Evolutionary conservation across 1,140 invertebrate genomes (phyloP).

Genomic region (Potamilus streckersoni): DNA sequence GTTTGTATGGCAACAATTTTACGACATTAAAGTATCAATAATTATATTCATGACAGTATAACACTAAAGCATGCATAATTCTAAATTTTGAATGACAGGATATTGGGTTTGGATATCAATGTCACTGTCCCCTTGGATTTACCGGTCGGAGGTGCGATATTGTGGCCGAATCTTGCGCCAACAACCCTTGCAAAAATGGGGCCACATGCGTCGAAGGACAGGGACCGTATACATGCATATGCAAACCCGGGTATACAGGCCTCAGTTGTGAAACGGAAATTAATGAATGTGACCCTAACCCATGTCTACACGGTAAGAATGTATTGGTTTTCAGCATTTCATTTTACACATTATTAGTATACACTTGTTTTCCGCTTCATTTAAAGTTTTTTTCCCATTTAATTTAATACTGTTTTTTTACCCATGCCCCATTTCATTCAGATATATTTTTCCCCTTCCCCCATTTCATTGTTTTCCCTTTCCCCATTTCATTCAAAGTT

Average conservation of each 20-base stretch:
- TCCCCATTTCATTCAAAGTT: no score
- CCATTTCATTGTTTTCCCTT: no score
- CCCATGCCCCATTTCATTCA: no score
- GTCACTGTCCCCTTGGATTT: slow-evolving; percentile 54
- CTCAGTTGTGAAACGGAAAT: slow-evolving; percentile 54
- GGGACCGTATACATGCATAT: slow-evolving; percentile 75
- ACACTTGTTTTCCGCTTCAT: no score
- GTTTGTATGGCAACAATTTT: no score
- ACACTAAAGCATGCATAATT: not conserved
- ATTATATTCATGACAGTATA: no score
- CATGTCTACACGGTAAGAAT: slow-evolving; percentile 61
- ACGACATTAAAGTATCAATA: no score
- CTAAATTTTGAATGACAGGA: slow-evolving; percentile 75
- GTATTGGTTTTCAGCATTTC: not conserved
- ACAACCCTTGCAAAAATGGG: slow-evolving; percentile 81
- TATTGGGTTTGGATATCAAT: slow-evolving; percentile 73
- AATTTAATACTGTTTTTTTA: no score
- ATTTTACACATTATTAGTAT: not conserved
- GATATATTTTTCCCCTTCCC: no score
- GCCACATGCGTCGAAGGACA: slow-evolving; percentile 79
- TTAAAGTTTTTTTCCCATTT: no score
- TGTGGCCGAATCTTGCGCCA: slow-evolving; percentile 79
- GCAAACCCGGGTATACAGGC: slow-evolving; percentile 74
- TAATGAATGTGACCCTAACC: slow-evolving; percentile 51
- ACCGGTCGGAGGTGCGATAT: slow-evolving; percentile 63